phyloP scores from a whole-genome alignment of 2,888 invertebrate genomes.

The Ennomos erosarius region DNA sequence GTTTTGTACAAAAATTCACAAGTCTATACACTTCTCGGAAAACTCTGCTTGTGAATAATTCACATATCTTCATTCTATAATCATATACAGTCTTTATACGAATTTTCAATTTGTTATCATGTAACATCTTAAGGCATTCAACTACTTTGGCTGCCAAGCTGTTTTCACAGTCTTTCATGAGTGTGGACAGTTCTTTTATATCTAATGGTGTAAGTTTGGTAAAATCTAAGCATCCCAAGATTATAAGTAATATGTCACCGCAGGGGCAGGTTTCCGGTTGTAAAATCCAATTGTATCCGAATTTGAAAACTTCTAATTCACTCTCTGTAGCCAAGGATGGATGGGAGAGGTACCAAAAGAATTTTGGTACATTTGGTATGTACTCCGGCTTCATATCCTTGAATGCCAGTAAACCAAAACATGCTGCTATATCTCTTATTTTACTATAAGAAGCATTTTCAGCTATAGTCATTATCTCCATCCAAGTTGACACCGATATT shows the following conservation, averaged over 20 bases:
- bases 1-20: constrained; percentile 53
- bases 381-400: constrained; percentile 61
- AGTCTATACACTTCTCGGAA: constrained; percentile 61
- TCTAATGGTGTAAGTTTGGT: constrained; percentile 53
- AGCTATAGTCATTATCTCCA: constrained; percentile 67
- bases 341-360: constrained; percentile 77
- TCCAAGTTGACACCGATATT: constrained; percentile 61
- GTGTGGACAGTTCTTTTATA: constrained; percentile 53
- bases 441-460: constrained; percentile 58
- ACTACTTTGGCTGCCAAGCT: constrained; percentile 64
- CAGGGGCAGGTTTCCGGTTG: constrained; percentile 59
- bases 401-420: constrained; percentile 67
- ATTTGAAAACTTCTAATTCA: constrained; percentile 70
- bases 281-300: constrained; percentile 70
- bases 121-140: constrained; percentile 57
- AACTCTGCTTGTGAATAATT: constrained; percentile 64
- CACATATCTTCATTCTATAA: constrained; percentile 48
- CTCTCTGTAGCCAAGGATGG: constrained; percentile 61
- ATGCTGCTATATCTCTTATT: constrained; percentile 58
- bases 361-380: constrained; percentile 59
- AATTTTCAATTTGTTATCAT: constrained; percentile 42
- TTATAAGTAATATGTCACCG: constrained; percentile 54
- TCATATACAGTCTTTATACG: constrained; percentile 41
- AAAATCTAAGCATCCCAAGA: constrained; percentile 69
- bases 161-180: constrained; percentile 51